Percentiles rank a stretch among this genome's conserved stretches.
phyloP scores from a whole-genome alignment of 2,797 vertebrate species.

The Semotilus atromaculatus region DNA sequence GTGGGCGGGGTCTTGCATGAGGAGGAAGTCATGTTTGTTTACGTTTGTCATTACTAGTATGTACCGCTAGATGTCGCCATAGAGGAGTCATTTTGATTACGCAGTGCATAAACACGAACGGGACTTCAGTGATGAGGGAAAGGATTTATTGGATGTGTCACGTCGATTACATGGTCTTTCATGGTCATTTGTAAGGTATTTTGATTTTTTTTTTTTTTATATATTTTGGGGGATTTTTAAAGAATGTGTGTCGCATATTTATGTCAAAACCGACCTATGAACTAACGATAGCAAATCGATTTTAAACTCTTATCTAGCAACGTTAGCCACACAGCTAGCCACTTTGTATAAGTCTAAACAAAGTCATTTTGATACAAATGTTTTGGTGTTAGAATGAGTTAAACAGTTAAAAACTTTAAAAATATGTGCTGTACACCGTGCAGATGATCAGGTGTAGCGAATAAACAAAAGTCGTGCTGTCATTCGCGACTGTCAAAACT shows the following conservation, averaged over 20 bases:
- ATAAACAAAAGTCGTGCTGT: neutral
- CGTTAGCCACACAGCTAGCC: slow-evolving; percentile 19
- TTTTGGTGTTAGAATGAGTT: neutral
- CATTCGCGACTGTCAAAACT: neutral
- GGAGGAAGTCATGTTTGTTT: neutral
- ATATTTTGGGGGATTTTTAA: neutral
- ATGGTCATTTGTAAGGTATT: neutral
- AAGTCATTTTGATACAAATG: neutral
- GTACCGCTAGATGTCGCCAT: slow-evolving; percentile 21
- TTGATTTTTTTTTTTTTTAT: neutral
- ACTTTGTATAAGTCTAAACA: neutral
- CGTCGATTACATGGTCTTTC: neutral
- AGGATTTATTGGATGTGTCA: slow-evolving; percentile 13
- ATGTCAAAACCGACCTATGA: neutral
- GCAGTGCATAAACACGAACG: slow-evolving; percentile 10
- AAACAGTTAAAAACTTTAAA: neutral
- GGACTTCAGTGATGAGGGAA: neutral
- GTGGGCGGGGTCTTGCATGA: neutral
- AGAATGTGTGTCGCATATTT: neutral
- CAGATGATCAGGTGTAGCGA: neutral
- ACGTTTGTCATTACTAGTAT: neutral
- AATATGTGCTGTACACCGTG: too few relatives aligned
- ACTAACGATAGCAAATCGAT: slow-evolving; percentile 18
- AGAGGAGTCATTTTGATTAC: neutral
- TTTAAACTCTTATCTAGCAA: slow-evolving; percentile 11